Conservation (phyloP, 2,113 vertebrate species). For the Oryzias curvinotus region DNA sequence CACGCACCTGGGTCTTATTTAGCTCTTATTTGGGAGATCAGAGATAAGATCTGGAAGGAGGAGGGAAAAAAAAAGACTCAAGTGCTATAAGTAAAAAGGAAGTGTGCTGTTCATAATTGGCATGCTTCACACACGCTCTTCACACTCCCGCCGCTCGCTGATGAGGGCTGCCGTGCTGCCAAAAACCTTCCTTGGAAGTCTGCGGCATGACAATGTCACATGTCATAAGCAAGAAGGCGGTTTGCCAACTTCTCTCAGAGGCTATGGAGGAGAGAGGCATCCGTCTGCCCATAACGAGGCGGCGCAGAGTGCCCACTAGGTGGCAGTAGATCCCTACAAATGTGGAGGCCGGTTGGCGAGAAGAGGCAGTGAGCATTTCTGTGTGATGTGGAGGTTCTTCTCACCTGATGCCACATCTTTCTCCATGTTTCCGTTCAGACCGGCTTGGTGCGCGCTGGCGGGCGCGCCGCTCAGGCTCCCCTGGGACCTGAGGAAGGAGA, state of each 20-base stretch:
- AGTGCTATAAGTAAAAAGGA: conserved; percentile 49
- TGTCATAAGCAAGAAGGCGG: background rate
- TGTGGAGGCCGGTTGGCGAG: background rate
- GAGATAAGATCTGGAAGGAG: conserved; percentile 31
- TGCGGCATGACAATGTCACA: conserved; percentile 22
- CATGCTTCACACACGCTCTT: conserved; percentile 48
- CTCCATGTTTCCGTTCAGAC: conserved; percentile 83
- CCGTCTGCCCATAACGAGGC: background rate
- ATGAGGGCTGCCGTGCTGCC: conserved; percentile 31
- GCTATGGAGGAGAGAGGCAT: conserved; percentile 1
- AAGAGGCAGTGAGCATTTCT: conserved; percentile 19
- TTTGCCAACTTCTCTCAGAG: background rate
- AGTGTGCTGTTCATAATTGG: conserved; percentile 56
- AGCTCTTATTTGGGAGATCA: conserved; percentile 54
- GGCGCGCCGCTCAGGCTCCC: conserved; percentile 83
- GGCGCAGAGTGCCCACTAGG: conserved; percentile 56
- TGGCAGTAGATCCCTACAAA: conserved; percentile 58
- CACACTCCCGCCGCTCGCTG: conserved; percentile 48
- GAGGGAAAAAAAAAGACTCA: conserved; percentile 14
- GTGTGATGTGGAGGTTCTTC: conserved; percentile 21
- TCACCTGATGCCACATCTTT: conserved; percentile 80
- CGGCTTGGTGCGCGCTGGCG: conserved; percentile 82
- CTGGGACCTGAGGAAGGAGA: conserved; percentile 91
- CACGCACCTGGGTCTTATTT: conserved; percentile 86
- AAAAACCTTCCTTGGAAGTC: conserved; percentile 41